phyloP scores from a whole-genome alignment of 2,888 invertebrate species.

The Eurytoma adleriae region DNA sequence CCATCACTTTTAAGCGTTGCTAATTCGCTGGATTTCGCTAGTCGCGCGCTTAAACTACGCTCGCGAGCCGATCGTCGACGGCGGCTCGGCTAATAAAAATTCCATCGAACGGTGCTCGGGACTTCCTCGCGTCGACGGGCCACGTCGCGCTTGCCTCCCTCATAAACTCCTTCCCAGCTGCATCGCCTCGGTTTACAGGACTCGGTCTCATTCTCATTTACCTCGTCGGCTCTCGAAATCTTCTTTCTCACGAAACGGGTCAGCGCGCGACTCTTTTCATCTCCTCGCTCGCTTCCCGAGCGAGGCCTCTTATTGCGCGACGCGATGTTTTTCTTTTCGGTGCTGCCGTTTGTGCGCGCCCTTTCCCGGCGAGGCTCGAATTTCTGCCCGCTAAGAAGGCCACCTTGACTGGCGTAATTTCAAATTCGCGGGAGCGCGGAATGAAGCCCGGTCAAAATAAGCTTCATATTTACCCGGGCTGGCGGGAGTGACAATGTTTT shows the following conservation, averaged over 20 bases:
- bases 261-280: background rate
- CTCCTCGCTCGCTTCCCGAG: background rate
- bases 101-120: too few species aligned
- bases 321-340: background rate
- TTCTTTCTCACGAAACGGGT: background rate
- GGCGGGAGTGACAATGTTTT: background rate
- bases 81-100: too few species aligned
- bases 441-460: slow-evolving; percentile 62
- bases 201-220: background rate
- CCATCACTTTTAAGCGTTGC: too few species aligned
- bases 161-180: too few species aligned
- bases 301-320: background rate
- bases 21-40: background rate
- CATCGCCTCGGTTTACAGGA: too few species aligned
- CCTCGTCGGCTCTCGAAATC: background rate
- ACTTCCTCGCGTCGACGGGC: too few species aligned
- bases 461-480: background rate
- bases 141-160: too few species aligned
- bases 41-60: background rate
- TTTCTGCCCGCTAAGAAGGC: slow-evolving; percentile 22
- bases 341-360: background rate
- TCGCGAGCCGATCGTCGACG: background rate
- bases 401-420: slow-evolving; percentile 67
- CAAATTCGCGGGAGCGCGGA: slow-evolving; percentile 64
- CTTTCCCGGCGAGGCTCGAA: background rate